Percentiles rank a stretch among this genome's conserved stretches.
Evolutionary conservation across 2,888 invertebrate genomes (phyloP).

Genomic region (Sarcophaga variegata): DNA sequence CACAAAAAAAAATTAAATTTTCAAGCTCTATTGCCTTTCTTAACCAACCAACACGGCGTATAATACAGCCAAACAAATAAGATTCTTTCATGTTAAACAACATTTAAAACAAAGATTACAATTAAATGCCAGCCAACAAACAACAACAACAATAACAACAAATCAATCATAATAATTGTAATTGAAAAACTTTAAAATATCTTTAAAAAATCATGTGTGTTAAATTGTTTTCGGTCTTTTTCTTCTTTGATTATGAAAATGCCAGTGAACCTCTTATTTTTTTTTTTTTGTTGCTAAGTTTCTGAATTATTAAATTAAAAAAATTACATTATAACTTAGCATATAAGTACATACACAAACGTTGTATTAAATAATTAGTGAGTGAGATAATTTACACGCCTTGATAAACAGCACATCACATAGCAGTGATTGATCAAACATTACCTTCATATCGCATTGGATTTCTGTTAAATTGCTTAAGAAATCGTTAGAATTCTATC

Average conservation of each 20-base stretch:
- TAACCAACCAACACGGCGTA: not conserved
- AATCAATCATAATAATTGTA: not conserved
- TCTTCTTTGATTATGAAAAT: not conserved
- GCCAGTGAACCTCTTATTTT: slow-evolving; percentile 44
- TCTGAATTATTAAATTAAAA: not conserved
- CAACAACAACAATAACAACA: not conserved
- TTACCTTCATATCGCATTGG: too few relatives aligned
- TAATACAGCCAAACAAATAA: slow-evolving; percentile 5
- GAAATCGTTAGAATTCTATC: too few relatives aligned
- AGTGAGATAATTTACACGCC: slow-evolving; percentile 58
- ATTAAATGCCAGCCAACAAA: slow-evolving; percentile 9
- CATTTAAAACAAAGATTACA: slow-evolving; percentile 2
- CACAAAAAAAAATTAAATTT: not conserved
- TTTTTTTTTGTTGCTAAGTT: too few relatives aligned
- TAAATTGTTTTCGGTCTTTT: not conserved
- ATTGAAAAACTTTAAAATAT: slow-evolving; percentile 1
- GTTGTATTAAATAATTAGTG: too few relatives aligned
- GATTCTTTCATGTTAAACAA: slow-evolving; percentile 33
- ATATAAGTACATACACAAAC: not conserved
- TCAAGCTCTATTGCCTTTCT: slow-evolving; percentile 50
- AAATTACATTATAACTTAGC: slow-evolving; percentile 6
- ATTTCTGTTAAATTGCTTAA: too few relatives aligned
- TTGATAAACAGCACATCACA: slow-evolving; percentile 19
- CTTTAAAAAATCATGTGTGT: slow-evolving; percentile 46
- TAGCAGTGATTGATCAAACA: too few relatives aligned